Evolutionary conservation across 2,888 invertebrate species (phyloP), one percentile per base, ranked within the genome.

Genomic region (Busseola fusca): DNA sequence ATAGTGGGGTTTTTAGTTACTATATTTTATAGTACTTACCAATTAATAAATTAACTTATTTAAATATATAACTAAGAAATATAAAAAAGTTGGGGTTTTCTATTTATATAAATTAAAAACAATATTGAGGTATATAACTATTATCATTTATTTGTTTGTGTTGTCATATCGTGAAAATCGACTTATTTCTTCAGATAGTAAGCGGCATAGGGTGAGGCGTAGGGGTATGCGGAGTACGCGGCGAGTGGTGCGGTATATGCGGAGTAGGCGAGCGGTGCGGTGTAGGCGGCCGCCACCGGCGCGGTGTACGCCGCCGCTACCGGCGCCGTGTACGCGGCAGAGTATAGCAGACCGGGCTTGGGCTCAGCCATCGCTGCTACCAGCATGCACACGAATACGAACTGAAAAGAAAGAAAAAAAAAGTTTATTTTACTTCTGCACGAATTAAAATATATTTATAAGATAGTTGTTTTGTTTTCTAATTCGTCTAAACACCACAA

Each of bases 371-470:
- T 78, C 1, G 84, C 84, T 66, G 95, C 82, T 48, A 96, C 96
- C 90, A 96, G 82, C 85, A 96, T 89, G 84, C 96, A 96, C 63
- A 93, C 91, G 88, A 96, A 90, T 78, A 93, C 79, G 78, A 92
- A 89, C 96, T 96, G 88, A 14, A 87, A 92, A 85, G 65, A 74
- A 40, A 48, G 21, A 48, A 81, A 72, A 64, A 10, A 34, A 0
- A 9, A 48, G 21, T 3, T n/a, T n/a, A n/a, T n/a, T 50, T 10
- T 48, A 48, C 48, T 21, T 48, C n/a, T 10, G n/a, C 48, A 48
- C 10, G 18, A 42, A 60, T 14, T 62, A n/a, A n/a, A 62, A n/a
- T 62, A 18, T 30, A 62, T 30, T 4, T 16, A 34, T 16, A 59
- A n/a, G n/a, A 9, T 37, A 25, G 34, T 58, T 0, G 1, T 45